phyloP scores from a whole-genome alignment of 2,888 invertebrate species.

The Ochropleura plecta region DNA sequence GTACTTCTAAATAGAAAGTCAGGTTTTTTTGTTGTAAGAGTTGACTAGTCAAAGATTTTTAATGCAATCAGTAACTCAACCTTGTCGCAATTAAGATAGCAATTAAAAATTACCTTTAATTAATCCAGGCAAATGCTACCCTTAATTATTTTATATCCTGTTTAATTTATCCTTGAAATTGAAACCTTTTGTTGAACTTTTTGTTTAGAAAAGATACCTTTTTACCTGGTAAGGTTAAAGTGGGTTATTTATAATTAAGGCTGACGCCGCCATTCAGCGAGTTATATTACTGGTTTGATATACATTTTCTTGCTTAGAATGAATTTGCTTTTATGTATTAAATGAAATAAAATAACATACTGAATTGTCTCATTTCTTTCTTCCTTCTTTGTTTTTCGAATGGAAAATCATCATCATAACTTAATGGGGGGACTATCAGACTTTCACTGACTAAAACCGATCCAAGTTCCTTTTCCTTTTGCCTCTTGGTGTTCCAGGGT shows the following conservation, averaged over 20 bases:
- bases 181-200: conserved; percentile 32
- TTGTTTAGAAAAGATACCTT: conserved; percentile 13
- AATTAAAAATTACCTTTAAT: conserved; percentile 46
- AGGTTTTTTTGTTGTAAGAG: neutral
- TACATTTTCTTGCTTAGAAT: no score
- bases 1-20: neutral
- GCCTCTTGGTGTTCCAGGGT: no score
- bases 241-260: conserved; percentile 16
- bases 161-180: conserved; percentile 40
- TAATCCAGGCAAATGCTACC: conserved; percentile 32
- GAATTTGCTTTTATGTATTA: no score
- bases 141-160: conserved; percentile 40
- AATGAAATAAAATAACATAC: no score
- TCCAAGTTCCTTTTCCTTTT: no score
- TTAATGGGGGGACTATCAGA: no score
- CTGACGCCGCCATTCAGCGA: neutral
- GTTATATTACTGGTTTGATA: conserved; percentile 1
- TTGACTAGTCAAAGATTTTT: neutral
- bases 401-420: no score
- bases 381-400: no score
- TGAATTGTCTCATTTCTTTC: no score
- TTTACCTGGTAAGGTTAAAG: neutral
- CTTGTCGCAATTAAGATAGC: conserved; percentile 37
- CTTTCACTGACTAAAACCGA: no score
- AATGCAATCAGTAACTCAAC: conserved; percentile 35